These are phyloP conservation scores for Zosterops japonicus DNA, from an alignment of 2,113 vertebrate genomes.

Conservation along the genomic window DNA sequence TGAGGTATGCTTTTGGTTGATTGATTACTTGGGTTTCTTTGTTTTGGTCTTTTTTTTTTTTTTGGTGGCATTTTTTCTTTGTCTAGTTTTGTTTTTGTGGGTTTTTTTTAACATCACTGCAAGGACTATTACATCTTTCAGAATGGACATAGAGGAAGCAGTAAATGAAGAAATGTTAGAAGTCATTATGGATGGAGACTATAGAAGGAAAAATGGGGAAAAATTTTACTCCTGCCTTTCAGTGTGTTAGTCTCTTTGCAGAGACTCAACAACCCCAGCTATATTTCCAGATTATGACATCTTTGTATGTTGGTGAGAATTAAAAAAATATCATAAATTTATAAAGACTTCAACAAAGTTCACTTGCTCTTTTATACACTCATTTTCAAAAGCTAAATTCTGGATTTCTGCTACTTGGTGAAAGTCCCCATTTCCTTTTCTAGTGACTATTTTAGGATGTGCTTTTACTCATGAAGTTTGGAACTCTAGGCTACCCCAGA, in stretches of 20 bases:
- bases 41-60: neutral
- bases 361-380: neutral
- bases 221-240: neutral
- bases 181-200: neutral
- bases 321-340: neutral
- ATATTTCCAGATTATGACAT: neutral
- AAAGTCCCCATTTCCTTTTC: neutral
- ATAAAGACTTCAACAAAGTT: neutral
- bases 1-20: fast-evolving
- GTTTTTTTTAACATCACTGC: neutral
- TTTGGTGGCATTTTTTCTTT: neutral
- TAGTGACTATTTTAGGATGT: neutral
- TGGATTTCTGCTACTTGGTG: neutral
- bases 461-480: neutral
- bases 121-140: neutral
- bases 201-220: neutral
- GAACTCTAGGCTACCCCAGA: neutral
- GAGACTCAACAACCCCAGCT: neutral
- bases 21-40: neutral
- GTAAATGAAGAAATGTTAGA: neutral
- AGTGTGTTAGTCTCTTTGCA: neutral
- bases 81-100: neutral
- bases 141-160: neutral
- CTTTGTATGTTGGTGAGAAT: neutral
- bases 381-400: neutral